Base-by-base conservation (phyloP, 2,113 vertebrate genomes). In the Triplophysa siluroides region DNA sequence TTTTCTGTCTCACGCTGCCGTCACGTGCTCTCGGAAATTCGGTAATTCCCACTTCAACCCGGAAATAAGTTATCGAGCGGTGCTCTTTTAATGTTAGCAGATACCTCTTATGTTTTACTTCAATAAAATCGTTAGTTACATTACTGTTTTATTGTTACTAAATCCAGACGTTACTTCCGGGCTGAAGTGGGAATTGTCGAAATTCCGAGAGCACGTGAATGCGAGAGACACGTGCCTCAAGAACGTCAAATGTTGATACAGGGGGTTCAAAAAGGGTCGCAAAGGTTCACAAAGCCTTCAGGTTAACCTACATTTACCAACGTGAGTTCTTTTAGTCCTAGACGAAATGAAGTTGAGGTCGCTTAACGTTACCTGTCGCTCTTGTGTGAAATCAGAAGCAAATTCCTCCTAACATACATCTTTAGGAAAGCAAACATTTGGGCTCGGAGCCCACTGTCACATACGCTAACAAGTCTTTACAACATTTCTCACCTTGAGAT, bases 401-500 rank as follows among this genome's bases (percentile, higher is more conserved):
- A 14, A 64, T 64, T 77, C 43, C 62, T 45, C 16, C 16, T 19
- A 47, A 47, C 4, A 33, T 65, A 47, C 21, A 29, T 62, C 24
- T 70, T 64, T 33, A 74, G 63, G 58, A 8, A 52, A 68, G 29
- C 13, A 33, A 43, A 19, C 38, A 66, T 26, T 62, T 61, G 43
- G 29, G 54, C 54, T 26, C 75, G 19, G 50, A 23, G 43, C 73
- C 38, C 65, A 70, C 23, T 62, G 24, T 54, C 54, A 38, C 24
- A 76, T 52, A 65, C 33, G 41, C 66, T 76, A 52, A 21, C 83
- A 56, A 10, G 78, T 29, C 60, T 72, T 18, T 66, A 19, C 80
- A 41, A 84, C 41, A 84, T 82, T 82, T 82, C 77, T 71, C 83
- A 82, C 65, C 50, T 16, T 56, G 61, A 16, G 45, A 78, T n/a